phyloP scores from a whole-genome alignment of 2,888 invertebrate genomes.

The Abrostola tripartita region DNA sequence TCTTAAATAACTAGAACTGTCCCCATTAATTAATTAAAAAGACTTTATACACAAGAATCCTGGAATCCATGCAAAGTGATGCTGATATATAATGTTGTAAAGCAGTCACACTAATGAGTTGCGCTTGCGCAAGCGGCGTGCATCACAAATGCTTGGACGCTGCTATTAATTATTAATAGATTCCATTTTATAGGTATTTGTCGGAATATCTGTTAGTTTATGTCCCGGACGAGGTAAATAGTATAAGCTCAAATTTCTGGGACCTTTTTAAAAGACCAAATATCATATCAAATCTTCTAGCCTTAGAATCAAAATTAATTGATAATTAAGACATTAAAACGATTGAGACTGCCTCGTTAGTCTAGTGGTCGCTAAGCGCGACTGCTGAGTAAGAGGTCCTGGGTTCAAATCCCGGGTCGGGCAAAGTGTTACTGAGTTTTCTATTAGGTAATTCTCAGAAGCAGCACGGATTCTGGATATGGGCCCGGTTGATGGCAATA shows the following conservation, averaged over 20 bases:
- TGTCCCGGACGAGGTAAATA: constrained; percentile 26
- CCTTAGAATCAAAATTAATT: too few species aligned
- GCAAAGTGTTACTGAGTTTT: too few species aligned
- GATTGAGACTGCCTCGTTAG: too few species aligned
- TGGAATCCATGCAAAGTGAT: constrained; percentile 62
- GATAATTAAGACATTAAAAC: too few species aligned
- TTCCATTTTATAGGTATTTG: constrained; percentile 41
- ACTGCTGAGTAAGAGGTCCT: too few species aligned
- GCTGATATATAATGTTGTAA: constrained; percentile 76
- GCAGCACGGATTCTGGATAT: too few species aligned
- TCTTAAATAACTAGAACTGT: constrained; percentile 33
- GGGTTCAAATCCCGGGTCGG: too few species aligned
- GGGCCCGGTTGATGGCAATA: too few species aligned
- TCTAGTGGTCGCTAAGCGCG: too few species aligned
- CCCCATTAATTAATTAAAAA: constrained; percentile 43
- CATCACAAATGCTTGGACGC: constrained; percentile 46
- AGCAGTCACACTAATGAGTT: constrained; percentile 75
- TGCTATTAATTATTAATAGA: constrained; percentile 57
- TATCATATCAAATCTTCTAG: not conserved
- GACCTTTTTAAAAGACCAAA: not conserved
- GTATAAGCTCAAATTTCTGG: constrained; percentile 3
- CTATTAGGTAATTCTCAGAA: too few species aligned
- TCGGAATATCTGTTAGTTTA: constrained; percentile 26
- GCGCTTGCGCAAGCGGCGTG: constrained; percentile 61
- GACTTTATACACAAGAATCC: constrained; percentile 57